Evolutionary conservation across 2,113 vertebrate species (phyloP), one percentile per base, ranked within the genome.

Genomic region (Hemiprocne comata): DNA sequence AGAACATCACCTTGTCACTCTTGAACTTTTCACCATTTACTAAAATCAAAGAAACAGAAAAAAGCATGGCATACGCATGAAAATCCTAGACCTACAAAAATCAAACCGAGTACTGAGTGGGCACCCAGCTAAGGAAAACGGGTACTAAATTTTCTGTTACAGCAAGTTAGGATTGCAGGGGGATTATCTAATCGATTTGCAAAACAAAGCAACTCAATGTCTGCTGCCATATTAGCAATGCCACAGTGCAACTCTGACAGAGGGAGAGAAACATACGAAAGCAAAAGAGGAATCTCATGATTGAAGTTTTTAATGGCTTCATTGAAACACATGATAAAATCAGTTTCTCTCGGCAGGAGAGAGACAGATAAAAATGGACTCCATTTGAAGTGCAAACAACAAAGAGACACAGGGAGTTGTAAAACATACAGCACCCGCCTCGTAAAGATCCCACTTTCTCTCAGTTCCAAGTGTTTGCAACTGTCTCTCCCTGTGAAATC

Each of bases 261-360:
- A 51, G 82, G 92, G 61, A 70, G 8, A 53, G 76, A 96, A 94
- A 95, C 69, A 67, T 48, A 94, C 51, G 95, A 78, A 82, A 76
- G 54, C 42, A 89, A 94, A 96, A 87, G 65, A 91, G 75, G 89
- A 95, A 61, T 57, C 65, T 89, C 13, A 28, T 80, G 81, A 97
- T 7, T 93, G 74, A 97, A 96, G 81, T 55, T 94, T 95, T 94
- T 96, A 97, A 95, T 94, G 94, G 95, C 70, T 96, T 97, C n/a
- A 80, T 85, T 96, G 97, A 97, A 97, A 93, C 81, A 93, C 42
- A 95, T 79, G 95, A 87, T 94, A 90, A 93, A 96, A 94, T 97
- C 25, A 80, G 71, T 42, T 82, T 94, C 93, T 97, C 73, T 54
- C 93, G 95, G 77, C 71, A 90, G 84, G 96, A 92, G 62, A 73